Evolutionary conservation across 2,113 vertebrate genomes (phyloP).

Genomic region (Herpetotheres cachinnans): DNA sequence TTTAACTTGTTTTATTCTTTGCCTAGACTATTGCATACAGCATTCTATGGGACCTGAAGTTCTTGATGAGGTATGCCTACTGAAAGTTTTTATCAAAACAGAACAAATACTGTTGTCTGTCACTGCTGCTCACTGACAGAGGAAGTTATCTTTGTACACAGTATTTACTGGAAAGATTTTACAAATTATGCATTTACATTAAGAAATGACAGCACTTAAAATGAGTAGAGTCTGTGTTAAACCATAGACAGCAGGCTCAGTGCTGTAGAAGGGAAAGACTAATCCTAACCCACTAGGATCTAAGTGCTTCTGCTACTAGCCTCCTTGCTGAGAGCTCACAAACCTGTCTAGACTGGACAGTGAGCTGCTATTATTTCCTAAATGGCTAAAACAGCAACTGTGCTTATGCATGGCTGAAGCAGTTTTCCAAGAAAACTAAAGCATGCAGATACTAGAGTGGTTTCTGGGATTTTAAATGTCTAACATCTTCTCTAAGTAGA

Average conservation of each 20-base stretch:
- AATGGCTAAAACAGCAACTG: neutral
- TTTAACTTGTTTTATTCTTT: slow-evolving; percentile 15
- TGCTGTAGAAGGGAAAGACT: neutral
- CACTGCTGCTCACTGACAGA: neutral
- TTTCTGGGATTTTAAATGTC: neutral
- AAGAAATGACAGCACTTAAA: neutral
- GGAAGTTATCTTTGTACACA: neutral
- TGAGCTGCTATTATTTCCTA: neutral
- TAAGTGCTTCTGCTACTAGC: neutral
- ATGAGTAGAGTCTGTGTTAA: neutral
- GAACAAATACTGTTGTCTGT: neutral
- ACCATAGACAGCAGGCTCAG: neutral
- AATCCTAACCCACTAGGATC: neutral
- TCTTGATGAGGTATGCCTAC: slow-evolving; percentile 93
- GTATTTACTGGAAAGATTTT: neutral
- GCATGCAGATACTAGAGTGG: neutral
- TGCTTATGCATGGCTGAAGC: neutral
- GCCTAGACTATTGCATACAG: slow-evolving; percentile 95
- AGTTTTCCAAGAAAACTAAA: neutral
- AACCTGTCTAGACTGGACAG: neutral
- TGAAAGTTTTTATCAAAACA: neutral
- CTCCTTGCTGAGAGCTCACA: neutral
- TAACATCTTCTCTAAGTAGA: neutral
- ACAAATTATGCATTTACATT: neutral
- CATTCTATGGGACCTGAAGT: slow-evolving; percentile 98